Percentiles rank a stretch among this genome's conserved stretches.
Evolutionary conservation across 2,113 vertebrate species (phyloP).

Genomic region (Solea senegalensis): DNA sequence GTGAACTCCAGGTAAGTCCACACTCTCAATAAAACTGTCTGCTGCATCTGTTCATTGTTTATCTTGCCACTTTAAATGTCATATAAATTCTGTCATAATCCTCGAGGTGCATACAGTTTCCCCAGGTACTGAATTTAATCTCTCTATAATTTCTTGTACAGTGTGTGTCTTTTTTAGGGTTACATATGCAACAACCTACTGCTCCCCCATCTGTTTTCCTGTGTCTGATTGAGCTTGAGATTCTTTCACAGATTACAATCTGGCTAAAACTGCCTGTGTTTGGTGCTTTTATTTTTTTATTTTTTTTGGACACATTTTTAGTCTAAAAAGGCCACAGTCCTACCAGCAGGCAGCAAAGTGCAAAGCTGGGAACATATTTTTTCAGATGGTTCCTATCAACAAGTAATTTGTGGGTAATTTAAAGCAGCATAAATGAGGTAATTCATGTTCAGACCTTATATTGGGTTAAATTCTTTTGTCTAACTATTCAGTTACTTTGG

Average conservation of each 20-base stretch:
- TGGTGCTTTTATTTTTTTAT: background rate
- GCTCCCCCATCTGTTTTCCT: slow-evolving; percentile 7
- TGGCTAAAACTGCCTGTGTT: background rate
- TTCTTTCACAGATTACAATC: slow-evolving; percentile 8
- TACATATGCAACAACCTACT: slow-evolving; percentile 29
- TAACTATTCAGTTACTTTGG: background rate
- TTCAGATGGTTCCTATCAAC: background rate
- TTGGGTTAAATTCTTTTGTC: background rate
- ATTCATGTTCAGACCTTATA: background rate
- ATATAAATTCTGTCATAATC: background rate
- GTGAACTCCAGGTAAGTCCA: slow-evolving; percentile 92
- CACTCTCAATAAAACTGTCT: slow-evolving; percentile 1
- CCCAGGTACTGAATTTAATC: background rate
- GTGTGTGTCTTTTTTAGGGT: background rate
- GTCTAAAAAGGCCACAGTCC: background rate
- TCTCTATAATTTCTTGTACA: background rate
- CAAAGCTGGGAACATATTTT: background rate
- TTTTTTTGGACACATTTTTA: background rate
- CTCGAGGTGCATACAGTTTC: background rate
- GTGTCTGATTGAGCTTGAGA: background rate
- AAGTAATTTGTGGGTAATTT: background rate
- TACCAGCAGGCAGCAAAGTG: background rate
- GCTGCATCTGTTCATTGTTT: background rate
- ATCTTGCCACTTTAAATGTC: background rate
- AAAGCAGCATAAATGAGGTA: background rate